phyloP scores from a whole-genome alignment of 2,113 vertebrate species.

The Cyprinodon brontotheroides region DNA sequence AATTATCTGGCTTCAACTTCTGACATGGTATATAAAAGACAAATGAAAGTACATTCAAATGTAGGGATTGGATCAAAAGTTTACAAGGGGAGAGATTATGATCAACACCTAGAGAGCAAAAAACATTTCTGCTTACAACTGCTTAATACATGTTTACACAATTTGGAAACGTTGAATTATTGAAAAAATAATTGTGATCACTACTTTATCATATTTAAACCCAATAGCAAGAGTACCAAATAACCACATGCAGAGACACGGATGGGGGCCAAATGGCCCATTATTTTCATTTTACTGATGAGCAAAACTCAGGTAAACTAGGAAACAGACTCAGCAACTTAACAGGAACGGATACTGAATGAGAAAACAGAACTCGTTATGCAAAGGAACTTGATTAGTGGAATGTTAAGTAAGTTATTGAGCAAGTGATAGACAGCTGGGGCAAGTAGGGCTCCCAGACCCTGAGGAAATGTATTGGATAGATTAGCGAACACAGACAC shows the following conservation, averaged over 20 bases:
- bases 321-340: background rate
- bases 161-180: background rate
- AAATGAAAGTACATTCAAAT: constrained; percentile 39
- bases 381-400: background rate
- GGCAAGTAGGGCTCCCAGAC: too few relatives aligned
- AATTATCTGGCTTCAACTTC: constrained; percentile 54
- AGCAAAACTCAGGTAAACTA: background rate
- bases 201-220: background rate
- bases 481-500: background rate
- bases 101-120: background rate
- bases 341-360: background rate
- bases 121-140: background rate
- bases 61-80: background rate
- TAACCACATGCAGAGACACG: too few relatives aligned
- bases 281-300: too few relatives aligned
- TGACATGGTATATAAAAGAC: constrained; percentile 40
- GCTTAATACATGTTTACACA: background rate
- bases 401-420: background rate
- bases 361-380: background rate
- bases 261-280: too few relatives aligned
- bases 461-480: too few relatives aligned
- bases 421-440: background rate
- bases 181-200: background rate
- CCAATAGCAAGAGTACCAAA: background rate
- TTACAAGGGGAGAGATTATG: background rate